These are phyloP conservation scores for Sceloporus undulatus DNA, from an alignment of 2,113 vertebrate genomes.

Conservation along the genomic window DNA sequence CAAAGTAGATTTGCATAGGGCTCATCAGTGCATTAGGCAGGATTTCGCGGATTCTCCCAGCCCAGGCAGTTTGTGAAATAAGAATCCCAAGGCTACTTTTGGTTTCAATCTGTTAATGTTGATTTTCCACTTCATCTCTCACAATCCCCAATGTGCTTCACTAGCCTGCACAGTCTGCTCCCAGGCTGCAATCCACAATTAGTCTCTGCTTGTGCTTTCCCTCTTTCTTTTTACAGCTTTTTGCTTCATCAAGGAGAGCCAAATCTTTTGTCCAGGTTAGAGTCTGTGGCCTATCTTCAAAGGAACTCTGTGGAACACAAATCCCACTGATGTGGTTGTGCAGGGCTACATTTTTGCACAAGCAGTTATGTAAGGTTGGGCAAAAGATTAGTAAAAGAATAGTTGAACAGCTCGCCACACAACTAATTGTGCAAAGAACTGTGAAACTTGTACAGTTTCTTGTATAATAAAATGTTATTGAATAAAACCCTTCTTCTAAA, in stretches of 20 bases:
- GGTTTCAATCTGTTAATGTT: conserved; percentile 8
- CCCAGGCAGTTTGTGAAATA: not conserved
- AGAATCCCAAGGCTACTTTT: conserved; percentile 1
- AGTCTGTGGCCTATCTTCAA: not conserved
- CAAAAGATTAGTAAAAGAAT: too few species aligned
- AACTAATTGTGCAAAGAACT: too few species aligned
- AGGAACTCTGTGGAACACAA: too few species aligned
- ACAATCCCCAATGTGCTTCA: not conserved
- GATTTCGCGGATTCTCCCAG: not conserved
- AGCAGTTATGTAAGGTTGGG: too few species aligned
- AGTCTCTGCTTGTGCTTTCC: not conserved
- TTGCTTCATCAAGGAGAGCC: not conserved
- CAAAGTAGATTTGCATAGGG: not conserved
- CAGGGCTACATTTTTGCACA: too few species aligned
- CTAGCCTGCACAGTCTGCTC: not conserved
- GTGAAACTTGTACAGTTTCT: too few species aligned
- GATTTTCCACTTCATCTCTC: conserved; percentile 12
- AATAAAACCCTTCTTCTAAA: too few species aligned
- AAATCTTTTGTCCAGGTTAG: not conserved
- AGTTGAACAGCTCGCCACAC: too few species aligned
- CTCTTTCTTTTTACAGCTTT: not conserved
- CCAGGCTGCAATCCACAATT: not conserved
- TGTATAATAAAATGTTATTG: too few species aligned
- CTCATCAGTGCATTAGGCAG: not conserved
- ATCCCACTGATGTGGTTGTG: too few species aligned